Conservation (phyloP, 2,113 vertebrate genomes). For the Baryphthengus martii region DNA sequence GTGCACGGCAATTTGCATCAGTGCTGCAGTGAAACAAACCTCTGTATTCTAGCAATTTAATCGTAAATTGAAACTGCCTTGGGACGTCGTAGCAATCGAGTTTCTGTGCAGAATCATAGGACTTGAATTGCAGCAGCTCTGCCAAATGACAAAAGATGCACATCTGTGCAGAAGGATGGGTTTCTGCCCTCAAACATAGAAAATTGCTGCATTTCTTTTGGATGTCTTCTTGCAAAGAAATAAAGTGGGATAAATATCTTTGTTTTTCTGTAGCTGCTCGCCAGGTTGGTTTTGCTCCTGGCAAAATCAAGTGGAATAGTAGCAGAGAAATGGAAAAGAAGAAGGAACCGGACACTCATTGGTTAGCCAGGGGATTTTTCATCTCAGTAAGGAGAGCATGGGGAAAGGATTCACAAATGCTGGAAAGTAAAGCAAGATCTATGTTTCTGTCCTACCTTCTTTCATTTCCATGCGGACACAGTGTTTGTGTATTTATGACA, state of each 20-base stretch:
- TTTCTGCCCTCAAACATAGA: not conserved
- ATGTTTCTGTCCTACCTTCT: not conserved
- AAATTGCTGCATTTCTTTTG: not conserved
- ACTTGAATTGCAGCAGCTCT: not conserved
- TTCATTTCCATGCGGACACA: not conserved
- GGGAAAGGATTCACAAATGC: not conserved
- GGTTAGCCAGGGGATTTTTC: not conserved
- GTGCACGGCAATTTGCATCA: not conserved
- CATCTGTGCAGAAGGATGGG: not conserved
- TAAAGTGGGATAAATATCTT: not conserved
- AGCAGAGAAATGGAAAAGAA: not conserved
- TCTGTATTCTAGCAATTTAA: not conserved
- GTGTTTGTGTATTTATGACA: not conserved
- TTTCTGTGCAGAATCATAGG: not conserved
- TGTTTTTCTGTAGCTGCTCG: not conserved
- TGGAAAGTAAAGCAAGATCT: not conserved
- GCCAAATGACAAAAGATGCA: not conserved
- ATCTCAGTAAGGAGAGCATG: not conserved
- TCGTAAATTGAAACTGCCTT: constrained; percentile 42
- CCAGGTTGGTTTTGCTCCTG: not conserved
- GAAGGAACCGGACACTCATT: not conserved
- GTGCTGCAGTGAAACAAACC: not conserved
- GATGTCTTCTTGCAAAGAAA: not conserved
- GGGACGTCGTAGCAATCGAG: not conserved
- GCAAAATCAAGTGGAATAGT: not conserved